Base-by-base conservation (phyloP, 2,888 invertebrate species). In the Tromatobia lineatoria region DNA sequence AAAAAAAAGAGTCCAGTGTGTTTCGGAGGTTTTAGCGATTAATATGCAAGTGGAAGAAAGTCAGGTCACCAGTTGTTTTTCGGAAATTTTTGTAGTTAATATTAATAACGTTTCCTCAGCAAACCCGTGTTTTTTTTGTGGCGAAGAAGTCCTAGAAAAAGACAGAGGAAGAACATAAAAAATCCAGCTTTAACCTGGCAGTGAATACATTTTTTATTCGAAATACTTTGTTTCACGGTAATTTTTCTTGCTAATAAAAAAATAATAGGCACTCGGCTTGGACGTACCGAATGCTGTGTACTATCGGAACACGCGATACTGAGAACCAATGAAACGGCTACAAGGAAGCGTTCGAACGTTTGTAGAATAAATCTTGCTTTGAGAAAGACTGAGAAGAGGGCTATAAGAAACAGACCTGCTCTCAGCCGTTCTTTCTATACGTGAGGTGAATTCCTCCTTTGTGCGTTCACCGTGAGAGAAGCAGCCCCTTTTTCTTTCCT, bases 371-470 rank as follows among this genome's bases (percentile, higher is more conserved):
- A 83, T 79, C 52, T 38, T 38, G 69, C 67, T 66, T 70, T 34
- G 54, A 75, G 74, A 79, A 70, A 75, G 74, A 64, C 74, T 20
- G 57, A 47, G 54, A 59, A 64, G 23, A 20, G 52, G 54, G 69
- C 64, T 64, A 57, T 18, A 59, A 64, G 64, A 75, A 83, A 79
- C 70, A 50, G 80, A 50, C 61, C 77, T 23, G 69, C 70, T 79
- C 70, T 79, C 70, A 74, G 42, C 45, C 50, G 67, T 66, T 61
- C 13, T 69, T 61, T 70, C 47, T 64, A 71, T 75, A 75, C 75
- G 79, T 71, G 64, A 75, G 57, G 38, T 50, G 57, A 75, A 83
- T 78, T 79, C 71, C 57, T 74, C 82, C 54, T 79, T 71, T 79
- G 78, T 74, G 59, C 82, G 67, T 70, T 79, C 59, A 29, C 45